A percentile compares a stretch with the other conserved stretches of the same genome.
These are phyloP conservation scores for Oncorhynchus clarkii DNA, from an alignment of 2,113 vertebrate genomes.

Conservation along the genomic window DNA sequence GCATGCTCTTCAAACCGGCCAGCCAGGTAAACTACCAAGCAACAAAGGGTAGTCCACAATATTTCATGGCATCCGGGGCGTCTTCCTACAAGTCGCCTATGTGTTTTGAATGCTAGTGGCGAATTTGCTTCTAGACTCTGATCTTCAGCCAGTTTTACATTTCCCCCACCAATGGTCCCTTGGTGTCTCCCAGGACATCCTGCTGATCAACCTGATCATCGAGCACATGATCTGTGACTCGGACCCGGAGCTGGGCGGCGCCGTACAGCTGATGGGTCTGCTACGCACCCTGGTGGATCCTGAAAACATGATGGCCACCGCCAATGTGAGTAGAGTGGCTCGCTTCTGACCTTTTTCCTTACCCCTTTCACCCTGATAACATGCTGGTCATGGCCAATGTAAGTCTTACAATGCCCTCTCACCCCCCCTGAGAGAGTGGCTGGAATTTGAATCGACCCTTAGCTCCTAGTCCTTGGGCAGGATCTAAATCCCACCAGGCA, in stretches of 20 bases:
- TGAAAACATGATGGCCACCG: constrained; percentile 98
- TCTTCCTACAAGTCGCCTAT: too few species aligned
- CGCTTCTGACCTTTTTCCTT: background rate
- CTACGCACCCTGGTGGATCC: constrained; percentile 97
- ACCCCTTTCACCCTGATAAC: background rate
- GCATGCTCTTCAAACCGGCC: too few species aligned
- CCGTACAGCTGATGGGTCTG: constrained; percentile 95
- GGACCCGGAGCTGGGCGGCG: constrained; percentile 96
- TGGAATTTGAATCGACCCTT: background rate
- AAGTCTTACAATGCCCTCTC: background rate
- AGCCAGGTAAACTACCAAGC: too few species aligned
- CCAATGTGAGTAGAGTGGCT: constrained; percentile 84
- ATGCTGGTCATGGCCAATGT: too few species aligned
- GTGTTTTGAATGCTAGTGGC: too few species aligned
- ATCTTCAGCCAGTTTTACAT: too few species aligned
- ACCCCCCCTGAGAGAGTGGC: background rate
- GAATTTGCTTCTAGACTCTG: too few species aligned
- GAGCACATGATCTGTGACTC: constrained; percentile 99
- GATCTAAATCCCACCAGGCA: too few species aligned
- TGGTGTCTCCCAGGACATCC: constrained; percentile 84
- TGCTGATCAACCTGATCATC: constrained; percentile 99
- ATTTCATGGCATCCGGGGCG: too few species aligned
- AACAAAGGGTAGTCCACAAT: too few species aligned
- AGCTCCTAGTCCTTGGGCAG: too few species aligned
- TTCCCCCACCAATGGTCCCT: background rate